These are phyloP conservation scores for Cavia aperea DNA, from an alignment of 2,113 vertebrate genomes.

Conservation along the genomic window DNA sequence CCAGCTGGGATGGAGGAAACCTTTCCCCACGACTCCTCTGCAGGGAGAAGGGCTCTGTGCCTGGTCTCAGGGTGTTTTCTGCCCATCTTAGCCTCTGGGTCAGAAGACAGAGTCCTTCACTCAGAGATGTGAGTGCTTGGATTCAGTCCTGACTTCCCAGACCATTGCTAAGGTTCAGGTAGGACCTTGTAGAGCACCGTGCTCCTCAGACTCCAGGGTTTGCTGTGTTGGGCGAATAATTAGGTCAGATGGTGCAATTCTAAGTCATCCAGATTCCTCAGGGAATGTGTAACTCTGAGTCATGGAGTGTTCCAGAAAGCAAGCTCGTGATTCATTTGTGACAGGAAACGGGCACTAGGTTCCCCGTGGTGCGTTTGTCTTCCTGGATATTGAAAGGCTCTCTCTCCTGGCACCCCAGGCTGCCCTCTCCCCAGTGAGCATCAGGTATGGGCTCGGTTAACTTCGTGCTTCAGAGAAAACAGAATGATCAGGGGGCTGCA, in stretches of 20 bases:
- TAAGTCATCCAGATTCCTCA: neutral
- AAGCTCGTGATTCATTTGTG: neutral
- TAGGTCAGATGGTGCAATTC: neutral
- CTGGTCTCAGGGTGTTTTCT: neutral
- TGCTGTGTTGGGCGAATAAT: neutral
- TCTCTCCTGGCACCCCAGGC: neutral
- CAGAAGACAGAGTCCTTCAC: neutral
- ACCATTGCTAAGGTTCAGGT: neutral
- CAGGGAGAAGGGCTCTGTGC: neutral
- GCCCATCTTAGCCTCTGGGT: neutral
- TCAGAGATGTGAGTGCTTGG: neutral
- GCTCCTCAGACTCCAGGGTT: neutral
- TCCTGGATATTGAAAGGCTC: neutral
- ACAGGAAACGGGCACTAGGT: neutral
- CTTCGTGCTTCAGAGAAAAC: neutral
- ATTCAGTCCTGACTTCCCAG: neutral
- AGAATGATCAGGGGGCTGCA: neutral
- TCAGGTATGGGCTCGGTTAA: neutral
- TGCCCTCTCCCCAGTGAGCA: neutral
- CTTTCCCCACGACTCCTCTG: neutral
- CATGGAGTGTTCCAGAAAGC: neutral
- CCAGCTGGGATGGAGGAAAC: neutral
- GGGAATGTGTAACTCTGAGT: neutral
- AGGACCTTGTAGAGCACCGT: neutral
- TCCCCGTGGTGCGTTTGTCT: neutral